Evolutionary conservation across 2,888 invertebrate species (phyloP).

Genomic region (Stratiomys singularior): DNA sequence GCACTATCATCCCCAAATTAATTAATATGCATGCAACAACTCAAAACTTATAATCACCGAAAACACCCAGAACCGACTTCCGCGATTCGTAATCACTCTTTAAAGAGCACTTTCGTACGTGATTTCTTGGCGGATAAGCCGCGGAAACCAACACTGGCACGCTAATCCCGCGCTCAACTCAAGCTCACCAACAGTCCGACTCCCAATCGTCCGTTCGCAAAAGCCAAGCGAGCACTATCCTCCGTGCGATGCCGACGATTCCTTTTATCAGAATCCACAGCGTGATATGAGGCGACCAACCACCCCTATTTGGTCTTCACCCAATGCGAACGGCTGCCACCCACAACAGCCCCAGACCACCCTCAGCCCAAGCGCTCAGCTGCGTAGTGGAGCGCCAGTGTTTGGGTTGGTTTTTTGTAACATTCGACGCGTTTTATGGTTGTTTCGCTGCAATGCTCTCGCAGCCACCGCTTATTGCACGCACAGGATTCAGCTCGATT

Average conservation of each 20-base stretch:
- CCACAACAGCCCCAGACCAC: not conserved
- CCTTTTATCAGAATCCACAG: slow-evolving; percentile 17
- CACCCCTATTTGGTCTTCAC: slow-evolving; percentile 17
- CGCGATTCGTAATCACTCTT: slow-evolving; percentile 27
- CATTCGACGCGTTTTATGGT: not conserved
- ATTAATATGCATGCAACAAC: not conserved
- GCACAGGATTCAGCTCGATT: too few relatives aligned
- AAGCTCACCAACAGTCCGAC: not conserved
- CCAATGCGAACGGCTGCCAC: not conserved
- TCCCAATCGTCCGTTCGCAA: not conserved
- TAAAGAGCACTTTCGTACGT: slow-evolving; percentile 1
- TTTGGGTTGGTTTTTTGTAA: not conserved
- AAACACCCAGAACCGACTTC: slow-evolving; percentile 6
- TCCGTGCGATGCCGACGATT: not conserved
- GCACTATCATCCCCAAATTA: slow-evolving; percentile 1
- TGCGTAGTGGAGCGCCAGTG: not conserved
- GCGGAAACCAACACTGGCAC: not conserved
- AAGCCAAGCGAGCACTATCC: slow-evolving; percentile 26
- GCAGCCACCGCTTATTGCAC: too few relatives aligned
- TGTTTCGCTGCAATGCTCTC: not conserved
- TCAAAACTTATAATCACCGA: not conserved
- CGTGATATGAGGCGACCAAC: not conserved
- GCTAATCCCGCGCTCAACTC: not conserved
- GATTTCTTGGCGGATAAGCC: not conserved
- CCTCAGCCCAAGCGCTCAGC: too few relatives aligned